A percentile compares a stretch with the other conserved stretches of the same genome.
These are phyloP conservation scores for Amia ocellicauda DNA, from an alignment of 2,113 vertebrate species.

Conservation along the genomic window DNA sequence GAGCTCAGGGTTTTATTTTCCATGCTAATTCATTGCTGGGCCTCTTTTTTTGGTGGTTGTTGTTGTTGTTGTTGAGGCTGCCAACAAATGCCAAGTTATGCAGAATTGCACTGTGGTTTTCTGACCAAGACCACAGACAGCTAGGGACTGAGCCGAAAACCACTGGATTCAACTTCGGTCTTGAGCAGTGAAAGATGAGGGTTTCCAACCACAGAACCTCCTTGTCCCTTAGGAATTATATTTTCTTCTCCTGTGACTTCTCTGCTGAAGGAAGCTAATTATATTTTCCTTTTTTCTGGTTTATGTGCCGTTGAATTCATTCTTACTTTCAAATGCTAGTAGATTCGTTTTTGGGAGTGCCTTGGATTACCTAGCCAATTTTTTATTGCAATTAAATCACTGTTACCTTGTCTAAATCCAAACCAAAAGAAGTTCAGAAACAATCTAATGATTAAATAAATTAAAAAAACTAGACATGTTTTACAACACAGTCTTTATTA, in stretches of 20 bases:
- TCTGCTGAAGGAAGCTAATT: constrained; percentile 33
- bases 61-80: constrained; percentile 17
- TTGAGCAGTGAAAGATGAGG: neutral
- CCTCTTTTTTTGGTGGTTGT: constrained; percentile 34
- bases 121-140: constrained; percentile 37
- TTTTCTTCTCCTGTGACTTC: neutral
- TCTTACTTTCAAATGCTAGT: constrained; percentile 45
- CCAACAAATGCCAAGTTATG: constrained; percentile 51
- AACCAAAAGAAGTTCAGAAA: too few species aligned
- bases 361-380: too few species aligned
- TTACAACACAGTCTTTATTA: too few species aligned
- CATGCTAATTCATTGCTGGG: constrained; percentile 47
- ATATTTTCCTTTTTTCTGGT: constrained; percentile 25
- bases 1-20: constrained; percentile 41
- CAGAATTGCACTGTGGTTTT: constrained; percentile 42
- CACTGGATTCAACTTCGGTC: neutral
- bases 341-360: too few species aligned
- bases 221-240: too few species aligned
- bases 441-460: too few species aligned
- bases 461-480: too few species aligned
- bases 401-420: too few species aligned
- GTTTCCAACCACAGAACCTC: constrained; percentile 6
- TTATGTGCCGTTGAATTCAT: constrained; percentile 32
- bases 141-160: constrained; percentile 29
- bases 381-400: too few species aligned